phyloP scores from a whole-genome alignment of 2,797 vertebrate species.

The Huso huso region DNA sequence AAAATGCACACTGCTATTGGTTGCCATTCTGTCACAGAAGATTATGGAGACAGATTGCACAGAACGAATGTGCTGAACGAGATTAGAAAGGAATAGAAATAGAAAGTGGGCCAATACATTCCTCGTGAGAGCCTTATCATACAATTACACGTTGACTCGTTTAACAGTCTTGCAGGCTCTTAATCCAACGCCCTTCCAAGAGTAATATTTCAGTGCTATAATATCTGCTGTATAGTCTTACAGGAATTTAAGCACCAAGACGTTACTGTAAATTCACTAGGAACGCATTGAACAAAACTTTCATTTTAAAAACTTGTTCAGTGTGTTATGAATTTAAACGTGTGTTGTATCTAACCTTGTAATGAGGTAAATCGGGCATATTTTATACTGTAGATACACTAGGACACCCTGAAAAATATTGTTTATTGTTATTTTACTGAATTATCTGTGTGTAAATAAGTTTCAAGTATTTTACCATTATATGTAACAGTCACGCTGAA shows the following conservation, averaged over 20 bases:
- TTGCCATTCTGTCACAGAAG: constrained; percentile 94
- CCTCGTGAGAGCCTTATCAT: constrained; percentile 99
- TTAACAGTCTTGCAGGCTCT: constrained; percentile 97
- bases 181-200: constrained; percentile 95
- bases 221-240: constrained; percentile 76
- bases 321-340: too few relatives aligned
- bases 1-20: constrained; percentile 88
- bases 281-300: constrained; percentile 26
- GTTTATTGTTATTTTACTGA: too few relatives aligned
- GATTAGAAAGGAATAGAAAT: constrained; percentile 99
- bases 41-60: constrained; percentile 99
- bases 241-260: constrained; percentile 51
- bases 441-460: neutral
- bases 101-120: constrained; percentile 98
- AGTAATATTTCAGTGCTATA: constrained; percentile 73
- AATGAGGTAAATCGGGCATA: too few relatives aligned
- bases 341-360: too few relatives aligned
- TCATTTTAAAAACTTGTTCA: constrained; percentile 26
- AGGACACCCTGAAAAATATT: too few relatives aligned
- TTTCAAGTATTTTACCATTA: neutral
- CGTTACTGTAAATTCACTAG: constrained; percentile 32
- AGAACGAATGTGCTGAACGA: constrained; percentile 94
- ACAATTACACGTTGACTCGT: constrained; percentile 99
- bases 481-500: too few relatives aligned
- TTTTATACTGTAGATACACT: too few relatives aligned